Percentiles rank a stretch among this genome's conserved stretches.
Conservation (phyloP, 2,797 vertebrate species). For the Paratrypauchen microcephalus region DNA sequence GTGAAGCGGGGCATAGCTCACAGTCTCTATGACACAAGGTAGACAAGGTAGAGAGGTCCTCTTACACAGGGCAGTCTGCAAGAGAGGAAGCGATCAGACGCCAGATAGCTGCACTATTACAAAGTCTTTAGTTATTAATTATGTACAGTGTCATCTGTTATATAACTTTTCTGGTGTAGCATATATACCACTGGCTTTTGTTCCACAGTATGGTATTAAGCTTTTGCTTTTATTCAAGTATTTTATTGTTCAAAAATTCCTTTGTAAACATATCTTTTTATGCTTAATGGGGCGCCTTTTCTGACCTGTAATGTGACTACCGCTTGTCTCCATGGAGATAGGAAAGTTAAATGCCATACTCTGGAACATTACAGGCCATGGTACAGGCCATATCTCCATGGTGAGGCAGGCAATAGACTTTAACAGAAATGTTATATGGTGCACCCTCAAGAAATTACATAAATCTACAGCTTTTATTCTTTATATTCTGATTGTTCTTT, state of each 20-base stretch:
- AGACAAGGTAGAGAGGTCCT: slow-evolving; percentile 69
- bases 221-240: neutral
- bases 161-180: neutral
- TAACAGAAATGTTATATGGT: too few relatives aligned
- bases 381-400: too few relatives aligned
- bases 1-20: slow-evolving; percentile 67
- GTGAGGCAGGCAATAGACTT: too few relatives aligned
- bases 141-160: neutral
- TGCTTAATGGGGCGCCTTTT: neutral
- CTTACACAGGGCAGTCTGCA: slow-evolving; percentile 50
- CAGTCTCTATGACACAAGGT: slow-evolving; percentile 62
- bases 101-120: slow-evolving; percentile 23
- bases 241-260: neutral
- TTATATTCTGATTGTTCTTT: too few relatives aligned
- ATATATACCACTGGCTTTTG: too few relatives aligned
- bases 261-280: slow-evolving; percentile 21
- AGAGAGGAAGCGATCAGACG: slow-evolving; percentile 45
- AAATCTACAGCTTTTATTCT: too few relatives aligned
- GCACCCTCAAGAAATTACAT: too few relatives aligned
- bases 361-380: too few relatives aligned
- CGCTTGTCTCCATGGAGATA: too few relatives aligned
- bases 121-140: neutral
- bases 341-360: too few relatives aligned
- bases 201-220: too few relatives aligned
- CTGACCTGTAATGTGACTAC: too few relatives aligned